Evolutionary conservation across 2,113 vertebrate genomes (phyloP), one percentile per base, ranked within the genome.

Genomic region (Hydrochoerus hydrochaeris): DNA sequence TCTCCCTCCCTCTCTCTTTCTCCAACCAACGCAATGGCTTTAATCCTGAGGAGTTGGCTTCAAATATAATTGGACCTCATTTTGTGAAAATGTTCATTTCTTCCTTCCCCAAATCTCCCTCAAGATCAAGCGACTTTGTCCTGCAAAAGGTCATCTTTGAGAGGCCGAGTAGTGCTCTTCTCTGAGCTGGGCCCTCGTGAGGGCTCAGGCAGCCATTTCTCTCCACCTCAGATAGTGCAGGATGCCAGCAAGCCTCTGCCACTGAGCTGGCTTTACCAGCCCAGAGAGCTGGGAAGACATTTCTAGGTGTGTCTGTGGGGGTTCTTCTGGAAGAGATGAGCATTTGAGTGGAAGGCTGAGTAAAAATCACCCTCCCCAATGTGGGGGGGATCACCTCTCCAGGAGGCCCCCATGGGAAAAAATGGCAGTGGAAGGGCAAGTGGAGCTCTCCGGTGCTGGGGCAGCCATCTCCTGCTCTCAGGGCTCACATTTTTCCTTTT

Each of bases 171-270:
- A 11, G 77, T 0, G 3, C 28, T 41, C n/a, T 35, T 87, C 22
- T 69, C 28, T 10, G 38, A 44, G 58, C 14, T 2, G 28, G 69
- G 67, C 35, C 81, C 35, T 49, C 63, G 0, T 35, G 46, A 30
- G 24, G 38, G 24, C 30, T 35, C 9, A 8, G 35, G 71, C 5
- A 35, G 49, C 35, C 88, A 26, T 41, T 81, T 90, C 32, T 95
- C 7, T 94, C 54, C 20, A 54, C 17, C 13, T 52, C 7, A 52
- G 49, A 17, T 67, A 44, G 44, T 38, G 49, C n/a, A 19, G 71
- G 35, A n/a, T 9, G 58, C 11, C 58, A 19, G 41, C 0, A 0
- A 20, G 46, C 38, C 6, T 77, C 69, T 0, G 0, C 3, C 32
- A 62, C 57, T 2, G 44, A 32, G 13, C 9, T 41, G 12, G 32